Percentiles rank a stretch among this genome's conserved stretches.
phyloP scores from a whole-genome alignment of 1,140 invertebrate genomes.

The Hydropsyche tenuis region DNA sequence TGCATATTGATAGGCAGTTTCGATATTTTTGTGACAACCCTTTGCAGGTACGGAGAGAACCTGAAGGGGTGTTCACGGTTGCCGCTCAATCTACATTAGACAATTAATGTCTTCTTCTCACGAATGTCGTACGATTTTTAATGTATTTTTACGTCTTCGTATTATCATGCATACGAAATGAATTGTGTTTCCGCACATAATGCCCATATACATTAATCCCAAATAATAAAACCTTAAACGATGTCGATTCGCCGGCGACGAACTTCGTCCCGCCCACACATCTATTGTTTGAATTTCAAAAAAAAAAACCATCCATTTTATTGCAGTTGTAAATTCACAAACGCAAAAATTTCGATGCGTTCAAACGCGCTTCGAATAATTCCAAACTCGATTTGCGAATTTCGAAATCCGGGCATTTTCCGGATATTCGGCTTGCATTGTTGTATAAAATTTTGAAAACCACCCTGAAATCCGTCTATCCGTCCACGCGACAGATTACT shows the following conservation, averaged over 20 bases:
- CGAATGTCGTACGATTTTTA: slow-evolving; percentile 26
- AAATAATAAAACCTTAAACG: background rate
- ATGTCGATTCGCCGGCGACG: background rate
- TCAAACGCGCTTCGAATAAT: too few species aligned
- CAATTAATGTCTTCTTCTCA: slow-evolving; percentile 37
- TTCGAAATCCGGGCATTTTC: too few species aligned
- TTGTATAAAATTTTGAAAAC: too few species aligned
- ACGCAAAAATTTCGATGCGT: too few species aligned
- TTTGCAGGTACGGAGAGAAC: slow-evolving; percentile 37
- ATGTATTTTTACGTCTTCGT: background rate
- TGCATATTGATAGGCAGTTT: slow-evolving; percentile 37
- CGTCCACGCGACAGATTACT: slow-evolving; percentile 28
- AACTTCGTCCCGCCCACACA: background rate
- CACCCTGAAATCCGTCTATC: background rate
- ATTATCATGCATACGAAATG: background rate
- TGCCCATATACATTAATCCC: background rate
- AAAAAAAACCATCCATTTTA: too few species aligned
- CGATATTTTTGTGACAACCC: slow-evolving; percentile 39
- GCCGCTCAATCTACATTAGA: slow-evolving; percentile 29
- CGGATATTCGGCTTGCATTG: too few species aligned
- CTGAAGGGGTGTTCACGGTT: slow-evolving; percentile 27
- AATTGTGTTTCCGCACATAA: background rate
- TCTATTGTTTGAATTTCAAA: background rate
- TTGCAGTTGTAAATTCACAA: background rate
- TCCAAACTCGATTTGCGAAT: too few species aligned